Evolutionary conservation across 2,888 invertebrate genomes (phyloP), one percentile per base, ranked within the genome.

Genomic region (Arge pagana): DNA sequence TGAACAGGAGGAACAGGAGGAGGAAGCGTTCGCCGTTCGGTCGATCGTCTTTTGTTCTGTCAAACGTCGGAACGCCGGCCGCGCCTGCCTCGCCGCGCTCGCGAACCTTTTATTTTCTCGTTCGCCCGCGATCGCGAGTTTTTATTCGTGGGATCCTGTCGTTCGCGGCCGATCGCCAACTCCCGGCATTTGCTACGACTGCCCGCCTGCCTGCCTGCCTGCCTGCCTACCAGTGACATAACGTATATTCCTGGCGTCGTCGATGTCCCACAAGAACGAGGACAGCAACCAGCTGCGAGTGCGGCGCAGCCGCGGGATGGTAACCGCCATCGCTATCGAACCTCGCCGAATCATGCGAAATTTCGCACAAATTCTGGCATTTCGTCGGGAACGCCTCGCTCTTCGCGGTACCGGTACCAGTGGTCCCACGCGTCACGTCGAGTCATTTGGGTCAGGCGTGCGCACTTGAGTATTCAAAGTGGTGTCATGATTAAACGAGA

Each of bases 31-130:
- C 30, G 30, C 21, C 55, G 58, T 60, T 57, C 61, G 67, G 65
- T 68, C 68, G 67, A 70, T 69, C 67, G 68, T 68, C 74, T 74
- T 74, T 75, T 75, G 74, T 75, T 71, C 74, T 75, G 74, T 74
- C 74, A 74, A 72, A 74, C 65, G 67, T 72, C 65, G 68, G 66
- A 68, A 68, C 67, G 68, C 62, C 67, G 63, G 68, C 71, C 71
- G 70, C 68, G 66, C 67, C 67, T 62, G 65, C 31, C 23, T 31
- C 30, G n/a, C 26, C 40, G 33, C 33, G 13, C 13, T 3, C 33
- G 33, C 33, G n/a, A 11, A n/a, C n/a, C n/a, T n/a, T n/a, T n/a
- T n/a, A n/a, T 21, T 21, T 6, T 8, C 15, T 33, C 45, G 45
- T 45, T 45, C 45, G 35, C 45, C 16, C 45, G 45, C 45, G 45